These are phyloP conservation scores for Drosophila pseudotakahashii DNA, from an alignment of 2,888 invertebrate genomes.

Conservation along the genomic window DNA sequence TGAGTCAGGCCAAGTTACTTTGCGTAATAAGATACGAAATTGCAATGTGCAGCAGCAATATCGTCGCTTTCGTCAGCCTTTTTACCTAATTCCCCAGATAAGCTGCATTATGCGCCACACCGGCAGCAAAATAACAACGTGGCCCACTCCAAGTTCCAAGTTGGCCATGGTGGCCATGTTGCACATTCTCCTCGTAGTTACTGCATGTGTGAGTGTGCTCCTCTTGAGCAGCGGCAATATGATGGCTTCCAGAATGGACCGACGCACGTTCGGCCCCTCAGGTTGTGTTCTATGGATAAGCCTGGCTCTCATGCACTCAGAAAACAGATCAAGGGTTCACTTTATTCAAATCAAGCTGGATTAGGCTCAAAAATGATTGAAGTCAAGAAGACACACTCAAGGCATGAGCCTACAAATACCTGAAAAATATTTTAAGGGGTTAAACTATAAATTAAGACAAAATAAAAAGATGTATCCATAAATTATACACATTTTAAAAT, in stretches of 20 bases:
- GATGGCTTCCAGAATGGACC: constrained; percentile 31
- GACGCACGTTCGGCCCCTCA: constrained; percentile 39
- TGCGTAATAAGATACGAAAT: constrained; percentile 77
- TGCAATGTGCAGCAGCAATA: constrained; percentile 61
- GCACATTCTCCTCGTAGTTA: constrained; percentile 4
- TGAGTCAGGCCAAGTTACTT: constrained; percentile 68
- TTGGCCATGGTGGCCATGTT: constrained; percentile 25
- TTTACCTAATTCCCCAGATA: constrained; percentile 77
- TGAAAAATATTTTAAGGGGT: background rate
- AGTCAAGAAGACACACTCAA: background rate
- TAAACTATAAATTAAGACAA: no score
- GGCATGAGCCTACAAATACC: background rate
- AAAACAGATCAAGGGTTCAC: constrained; percentile 16
- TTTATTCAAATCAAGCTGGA: constrained; percentile 21
- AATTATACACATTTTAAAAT: no score
- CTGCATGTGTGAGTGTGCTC: constrained; percentile 26
- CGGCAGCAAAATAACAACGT: constrained; percentile 68
- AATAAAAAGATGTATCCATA: no score
- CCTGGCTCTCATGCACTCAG: constrained; percentile 7
- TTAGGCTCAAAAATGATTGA: background rate
- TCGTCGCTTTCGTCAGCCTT: constrained; percentile 69
- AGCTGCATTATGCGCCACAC: constrained; percentile 78
- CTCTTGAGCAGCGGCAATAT: constrained; percentile 20
- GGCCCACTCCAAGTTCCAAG: constrained; percentile 34
- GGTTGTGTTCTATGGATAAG: constrained; percentile 33